Conservation (phyloP, 2,113 vertebrate species). For the Serinus canaria region DNA sequence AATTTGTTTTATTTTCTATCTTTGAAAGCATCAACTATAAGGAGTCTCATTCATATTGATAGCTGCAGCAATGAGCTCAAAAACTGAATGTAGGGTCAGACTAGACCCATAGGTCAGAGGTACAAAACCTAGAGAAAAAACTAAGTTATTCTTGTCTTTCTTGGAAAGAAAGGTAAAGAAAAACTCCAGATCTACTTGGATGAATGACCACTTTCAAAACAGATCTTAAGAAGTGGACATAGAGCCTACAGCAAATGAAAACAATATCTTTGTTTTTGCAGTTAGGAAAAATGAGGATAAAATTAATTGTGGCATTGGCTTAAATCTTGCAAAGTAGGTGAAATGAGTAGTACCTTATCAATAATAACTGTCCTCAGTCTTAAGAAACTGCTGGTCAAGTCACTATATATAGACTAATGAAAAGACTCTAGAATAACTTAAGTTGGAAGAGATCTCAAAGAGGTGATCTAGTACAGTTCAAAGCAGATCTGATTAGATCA, state of each 20-base stretch:
- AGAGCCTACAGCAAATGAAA: background rate
- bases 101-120: background rate
- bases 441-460: background rate
- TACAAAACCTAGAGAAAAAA: background rate
- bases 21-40: background rate
- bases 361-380: background rate
- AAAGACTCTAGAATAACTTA: background rate
- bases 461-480: background rate
- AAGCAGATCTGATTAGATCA: background rate
- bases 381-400: background rate
- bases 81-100: background rate
- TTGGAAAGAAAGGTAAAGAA: background rate
- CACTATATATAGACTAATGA: background rate
- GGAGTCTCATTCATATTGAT: background rate
- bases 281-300: background rate
- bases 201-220: background rate
- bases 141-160: background rate
- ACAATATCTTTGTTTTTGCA: background rate
- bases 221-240: background rate
- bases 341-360: background rate
- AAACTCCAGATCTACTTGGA: background rate
- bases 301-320: background rate
- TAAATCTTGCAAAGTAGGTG: background rate
- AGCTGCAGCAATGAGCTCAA: background rate
- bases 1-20: background rate